Evolutionary conservation across 2,113 vertebrate genomes (phyloP).

Genomic region (Sturnira hondurensis): DNA sequence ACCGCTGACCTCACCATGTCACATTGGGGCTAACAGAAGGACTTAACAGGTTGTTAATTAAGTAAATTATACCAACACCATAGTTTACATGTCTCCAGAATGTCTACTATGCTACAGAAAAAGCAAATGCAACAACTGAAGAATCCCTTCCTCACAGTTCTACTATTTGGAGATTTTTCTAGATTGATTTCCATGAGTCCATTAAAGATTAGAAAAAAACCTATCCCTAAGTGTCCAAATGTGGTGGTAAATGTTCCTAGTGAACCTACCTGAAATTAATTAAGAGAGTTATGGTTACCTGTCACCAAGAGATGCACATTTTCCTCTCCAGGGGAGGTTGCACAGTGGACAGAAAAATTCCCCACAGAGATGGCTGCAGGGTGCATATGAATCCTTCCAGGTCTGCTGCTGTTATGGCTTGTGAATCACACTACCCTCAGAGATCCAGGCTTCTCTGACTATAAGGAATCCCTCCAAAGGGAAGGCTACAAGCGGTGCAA

Average conservation of each 20-base stretch:
- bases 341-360: not conserved
- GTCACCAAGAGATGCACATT: not conserved
- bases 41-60: not conserved
- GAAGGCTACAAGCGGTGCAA: not conserved
- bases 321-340: not conserved
- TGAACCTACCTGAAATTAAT: not conserved
- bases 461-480: not conserved
- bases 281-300: not conserved
- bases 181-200: not conserved
- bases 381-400: not conserved
- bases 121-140: not conserved
- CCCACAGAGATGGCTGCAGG: not conserved
- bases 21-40: not conserved
- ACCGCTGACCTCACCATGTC: not conserved
- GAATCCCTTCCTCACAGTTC: not conserved
- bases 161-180: constrained; percentile 1
- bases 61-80: not conserved
- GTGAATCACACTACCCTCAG: not conserved
- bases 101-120: not conserved
- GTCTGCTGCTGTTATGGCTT: not conserved
- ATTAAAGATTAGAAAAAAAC: constrained; percentile 42
- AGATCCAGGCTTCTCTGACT: not conserved
- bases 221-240: not conserved
- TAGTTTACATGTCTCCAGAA: not conserved
- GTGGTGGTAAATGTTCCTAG: not conserved